Percentiles rank a stretch among this genome's conserved stretches.
Evolutionary conservation across 2,113 vertebrate species (phyloP).

Genomic region (Embiotoca jacksoni): DNA sequence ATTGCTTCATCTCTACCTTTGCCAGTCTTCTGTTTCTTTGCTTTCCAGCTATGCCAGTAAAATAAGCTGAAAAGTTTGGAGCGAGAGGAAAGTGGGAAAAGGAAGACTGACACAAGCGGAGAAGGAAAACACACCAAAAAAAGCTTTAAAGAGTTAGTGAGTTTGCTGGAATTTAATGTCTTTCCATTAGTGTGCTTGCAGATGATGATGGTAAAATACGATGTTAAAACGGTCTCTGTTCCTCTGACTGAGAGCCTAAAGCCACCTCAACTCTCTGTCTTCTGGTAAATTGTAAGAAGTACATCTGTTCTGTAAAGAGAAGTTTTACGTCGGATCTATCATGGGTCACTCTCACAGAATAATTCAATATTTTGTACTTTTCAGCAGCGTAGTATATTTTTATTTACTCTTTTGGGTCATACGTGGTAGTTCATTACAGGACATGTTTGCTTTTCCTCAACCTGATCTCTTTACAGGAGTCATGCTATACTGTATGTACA

Average conservation of each 20-base stretch:
- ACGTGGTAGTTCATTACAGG: too few relatives aligned
- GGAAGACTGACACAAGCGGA: constrained; percentile 7
- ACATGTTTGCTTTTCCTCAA: too few relatives aligned
- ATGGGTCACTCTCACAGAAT: too few relatives aligned
- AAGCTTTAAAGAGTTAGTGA: neutral
- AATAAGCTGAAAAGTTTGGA: constrained; percentile 55
- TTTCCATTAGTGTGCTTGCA: constrained; percentile 17
- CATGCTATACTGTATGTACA: too few relatives aligned
- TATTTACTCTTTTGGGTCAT: too few relatives aligned
- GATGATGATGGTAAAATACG: constrained; percentile 7
- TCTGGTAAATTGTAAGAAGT: neutral
- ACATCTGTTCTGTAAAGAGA: neutral
- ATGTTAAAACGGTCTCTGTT: neutral
- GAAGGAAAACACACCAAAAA: neutral
- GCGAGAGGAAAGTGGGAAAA: neutral
- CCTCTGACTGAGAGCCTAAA: neutral
- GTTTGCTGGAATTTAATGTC: neutral
- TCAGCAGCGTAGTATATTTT: too few relatives aligned
- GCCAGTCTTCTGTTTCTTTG: constrained; percentile 49
- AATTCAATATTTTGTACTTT: too few relatives aligned
- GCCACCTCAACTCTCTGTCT: neutral
- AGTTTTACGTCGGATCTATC: too few relatives aligned
- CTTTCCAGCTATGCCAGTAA: constrained; percentile 54
- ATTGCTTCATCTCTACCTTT: constrained; percentile 49
- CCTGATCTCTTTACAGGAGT: too few relatives aligned